Evolutionary conservation across 2,888 invertebrate species (phyloP).

Genomic region (Sarcophaga rosellei): DNA sequence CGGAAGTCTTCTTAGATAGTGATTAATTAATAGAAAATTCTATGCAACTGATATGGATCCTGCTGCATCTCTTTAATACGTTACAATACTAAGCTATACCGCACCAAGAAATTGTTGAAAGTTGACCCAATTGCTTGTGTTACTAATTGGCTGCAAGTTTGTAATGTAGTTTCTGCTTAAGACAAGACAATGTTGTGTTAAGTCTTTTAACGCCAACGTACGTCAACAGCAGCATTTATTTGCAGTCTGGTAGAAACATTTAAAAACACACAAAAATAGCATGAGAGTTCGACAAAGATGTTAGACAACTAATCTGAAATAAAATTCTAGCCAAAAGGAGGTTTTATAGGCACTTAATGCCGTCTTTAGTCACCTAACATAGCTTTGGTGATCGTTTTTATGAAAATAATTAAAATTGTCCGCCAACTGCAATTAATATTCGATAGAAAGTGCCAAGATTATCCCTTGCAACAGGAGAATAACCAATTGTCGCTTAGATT

Average conservation of each 20-base stretch:
- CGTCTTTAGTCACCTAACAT: no score
- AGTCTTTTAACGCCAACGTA: not conserved
- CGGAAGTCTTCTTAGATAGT: conserved; percentile 45
- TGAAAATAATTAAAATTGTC: no score
- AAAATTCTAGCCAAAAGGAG: no score
- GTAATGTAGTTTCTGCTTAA: conserved; percentile 4
- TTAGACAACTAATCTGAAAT: not conserved
- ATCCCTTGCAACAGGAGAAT: no score
- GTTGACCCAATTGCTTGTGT: conserved; percentile 44
- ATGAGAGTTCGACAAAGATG: not conserved
- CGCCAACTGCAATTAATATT: no score
- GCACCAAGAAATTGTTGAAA: not conserved
- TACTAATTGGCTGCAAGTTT: conserved; percentile 46
- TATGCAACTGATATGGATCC: conserved; percentile 42
- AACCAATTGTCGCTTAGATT: no score
- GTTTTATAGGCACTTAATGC: no score
- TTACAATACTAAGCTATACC: no score
- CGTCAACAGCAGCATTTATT: not conserved
- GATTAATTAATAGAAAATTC: conserved; percentile 58
- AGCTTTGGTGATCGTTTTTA: no score
- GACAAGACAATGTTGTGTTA: conserved; percentile 1
- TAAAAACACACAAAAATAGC: no score
- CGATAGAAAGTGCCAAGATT: no score
- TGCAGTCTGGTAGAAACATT: not conserved
- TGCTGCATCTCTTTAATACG: conserved; percentile 23